Base-by-base conservation (phyloP, 2,888 invertebrate species). In the Megalurothrips usitatus region DNA sequence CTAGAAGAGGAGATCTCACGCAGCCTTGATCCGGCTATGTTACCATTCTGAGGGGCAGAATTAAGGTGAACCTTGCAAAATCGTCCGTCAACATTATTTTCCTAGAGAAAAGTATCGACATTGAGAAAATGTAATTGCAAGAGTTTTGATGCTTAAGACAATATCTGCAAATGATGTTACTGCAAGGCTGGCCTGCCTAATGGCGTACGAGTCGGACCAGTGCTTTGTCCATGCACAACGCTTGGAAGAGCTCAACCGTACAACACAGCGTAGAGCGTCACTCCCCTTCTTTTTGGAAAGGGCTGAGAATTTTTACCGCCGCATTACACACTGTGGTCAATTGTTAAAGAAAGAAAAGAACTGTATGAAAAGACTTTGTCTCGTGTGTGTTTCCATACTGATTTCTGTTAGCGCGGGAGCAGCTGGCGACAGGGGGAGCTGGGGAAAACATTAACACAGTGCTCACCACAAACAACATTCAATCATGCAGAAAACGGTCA, bases 371-470 rank as follows among this genome's bases (percentile, higher is more conserved):
- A 58, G 58, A 17, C 68, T 26, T 75, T 26, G 68, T 75, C 26
- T 75, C 23, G 23, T 23, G 26, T 75, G 68, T 75, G 23, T 75
- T 75, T 75, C 68, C 23, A 58, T 58, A 58, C 58, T 58, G 58
- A 75, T 26, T 26, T 75, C 12, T 26, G 26, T 12, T 23, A 26
- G 68, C 26, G 26, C 68, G 26, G 68, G 68, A 26, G 68, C 68
- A 75, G 68, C 68, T 75, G 68, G 68, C 68, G 26, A 75, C 68
- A 75, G 68, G 68, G 68, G 68, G 68, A 75, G 68, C 68, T 75
- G 68, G 68, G 68, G 23, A 75, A 8, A 26, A 26, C 12, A 26
- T 26, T 14, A 75, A 75, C 68, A 75, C 68, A 75, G 68, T 75
- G 68, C 68, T 75, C 68, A 26, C 68, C 58, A 58, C 19, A 58